Conservation (phyloP, 1,140 invertebrate genomes). For the Cotesia vestalis region DNA sequence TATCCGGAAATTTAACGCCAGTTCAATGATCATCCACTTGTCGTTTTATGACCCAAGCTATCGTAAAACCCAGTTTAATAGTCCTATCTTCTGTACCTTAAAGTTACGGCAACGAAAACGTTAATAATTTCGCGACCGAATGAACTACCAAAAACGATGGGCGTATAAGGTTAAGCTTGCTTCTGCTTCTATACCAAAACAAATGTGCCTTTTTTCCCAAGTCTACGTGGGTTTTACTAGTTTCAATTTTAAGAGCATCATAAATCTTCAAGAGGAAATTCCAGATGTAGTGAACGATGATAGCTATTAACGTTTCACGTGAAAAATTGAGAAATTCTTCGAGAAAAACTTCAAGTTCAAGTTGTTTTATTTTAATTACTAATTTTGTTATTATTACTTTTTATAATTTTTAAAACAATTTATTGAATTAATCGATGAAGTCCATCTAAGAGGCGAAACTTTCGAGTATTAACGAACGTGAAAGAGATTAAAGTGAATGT, state of each 20-base stretch:
- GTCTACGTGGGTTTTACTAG: slow-evolving; percentile 10
- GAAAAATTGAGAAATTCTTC: neutral
- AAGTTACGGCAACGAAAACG: slow-evolving; percentile 40
- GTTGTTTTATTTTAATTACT: neutral
- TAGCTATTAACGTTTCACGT: slow-evolving; percentile 1
- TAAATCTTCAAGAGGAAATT: slow-evolving; percentile 24
- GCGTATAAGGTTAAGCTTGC: slow-evolving; percentile 13
- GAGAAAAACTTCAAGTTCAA: neutral
- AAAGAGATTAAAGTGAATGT: slow-evolving; percentile 27
- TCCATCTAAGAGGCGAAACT: too few relatives aligned
- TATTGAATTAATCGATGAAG: too few relatives aligned
- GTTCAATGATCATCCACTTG: slow-evolving; percentile 55
- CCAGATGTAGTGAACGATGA: slow-evolving; percentile 1
- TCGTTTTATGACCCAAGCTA: slow-evolving; percentile 47
- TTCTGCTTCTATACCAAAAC: slow-evolving; percentile 13
- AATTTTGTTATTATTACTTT: too few relatives aligned
- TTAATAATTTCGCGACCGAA: slow-evolving; percentile 43
- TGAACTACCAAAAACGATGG: slow-evolving; percentile 37
- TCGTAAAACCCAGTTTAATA: slow-evolving; percentile 47
- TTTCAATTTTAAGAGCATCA: slow-evolving; percentile 28
- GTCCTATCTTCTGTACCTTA: neutral
- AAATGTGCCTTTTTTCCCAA: neutral
- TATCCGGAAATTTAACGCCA: slow-evolving; percentile 43
- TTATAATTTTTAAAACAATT: too few relatives aligned
- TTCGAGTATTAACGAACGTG: slow-evolving; percentile 6